phyloP scores from a whole-genome alignment of 1,140 invertebrate species.

The Dolichoris vasculosae region DNA sequence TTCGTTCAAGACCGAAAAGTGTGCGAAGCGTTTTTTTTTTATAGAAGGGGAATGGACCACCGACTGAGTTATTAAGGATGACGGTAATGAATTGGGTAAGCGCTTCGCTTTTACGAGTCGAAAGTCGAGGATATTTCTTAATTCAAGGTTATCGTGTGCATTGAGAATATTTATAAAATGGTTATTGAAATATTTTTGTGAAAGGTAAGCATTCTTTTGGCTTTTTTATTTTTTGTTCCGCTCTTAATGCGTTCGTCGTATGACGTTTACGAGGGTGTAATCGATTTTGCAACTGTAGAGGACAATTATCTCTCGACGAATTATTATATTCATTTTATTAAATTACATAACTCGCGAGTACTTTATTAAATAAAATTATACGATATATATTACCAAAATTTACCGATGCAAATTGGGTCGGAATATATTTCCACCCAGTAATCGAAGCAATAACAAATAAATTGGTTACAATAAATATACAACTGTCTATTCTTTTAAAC shows the following conservation, averaged over 20 bases:
- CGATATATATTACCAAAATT: not conserved
- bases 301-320: not conserved
- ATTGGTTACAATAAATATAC: not conserved
- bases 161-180: slow-evolving; percentile 20
- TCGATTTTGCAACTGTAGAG: not conserved
- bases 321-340: not conserved
- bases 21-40: not conserved
- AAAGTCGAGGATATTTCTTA: slow-evolving; percentile 21
- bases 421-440: no score
- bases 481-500: not conserved
- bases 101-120: not conserved
- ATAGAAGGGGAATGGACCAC: slow-evolving; percentile 5
- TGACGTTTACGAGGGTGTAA: not conserved
- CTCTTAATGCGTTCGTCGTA: not conserved
- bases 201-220: not conserved
- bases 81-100: slow-evolving; percentile 20
- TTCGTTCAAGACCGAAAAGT: not conserved
- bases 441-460: not conserved
- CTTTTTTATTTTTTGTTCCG: not conserved
- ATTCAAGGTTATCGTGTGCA: slow-evolving; percentile 6
- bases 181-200: slow-evolving; percentile 22
- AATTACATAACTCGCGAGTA: not conserved
- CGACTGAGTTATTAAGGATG: slow-evolving; percentile 26
- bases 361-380: not conserved
- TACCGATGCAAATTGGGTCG: no score